Evolutionary conservation across 2,113 vertebrate species (phyloP), one percentile per base, ranked within the genome.

Genomic region (Etia nguti): DNA sequence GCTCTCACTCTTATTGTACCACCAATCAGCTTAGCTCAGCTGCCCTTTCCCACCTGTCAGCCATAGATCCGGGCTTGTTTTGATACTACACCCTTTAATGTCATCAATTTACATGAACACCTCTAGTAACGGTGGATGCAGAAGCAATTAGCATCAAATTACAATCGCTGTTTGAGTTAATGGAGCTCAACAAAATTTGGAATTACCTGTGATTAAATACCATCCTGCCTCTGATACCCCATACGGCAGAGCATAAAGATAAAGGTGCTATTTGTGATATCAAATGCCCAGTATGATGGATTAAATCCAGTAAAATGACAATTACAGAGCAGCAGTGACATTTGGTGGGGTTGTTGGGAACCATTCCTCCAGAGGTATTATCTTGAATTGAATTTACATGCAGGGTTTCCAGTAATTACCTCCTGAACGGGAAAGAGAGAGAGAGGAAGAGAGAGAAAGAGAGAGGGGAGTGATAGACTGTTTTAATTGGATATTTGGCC

Each of bases 401-500:
- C 93, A 90, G 92, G 77, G 80, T 89, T 92, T 90, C 84, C 88
- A 91, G 95, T 94, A 95, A 96, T 95, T 96, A 95, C 90, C 88
- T 89, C 87, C 93, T 31, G 88, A 93, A 62, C 2, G 55, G 36
- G 22, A 68, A 41, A 59, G 60, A 84, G 68, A 48, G 85, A 84
- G 81, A 55, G 36, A 70, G 52, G 80, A 54, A 68, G 29, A 31
- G 31, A 55, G 34, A 70, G 50, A 36, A 43, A 55, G 36, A 10
- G 24, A 59, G 41, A 73, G 77, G 89, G 81, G 90, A 88, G 88
- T 48, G 89, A 90, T 60, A 68, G 90, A 91, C 70, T 90, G 93
- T 88, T 94, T 93, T 96, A 96, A 96, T 96, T 97, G 94, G 94
- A 93, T 93, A 96, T 96, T 95, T 95, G 93, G 92, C 93, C 92